These are phyloP conservation scores for Pantherophis guttatus DNA, from an alignment of 2,113 vertebrate species.

Conservation along the genomic window DNA sequence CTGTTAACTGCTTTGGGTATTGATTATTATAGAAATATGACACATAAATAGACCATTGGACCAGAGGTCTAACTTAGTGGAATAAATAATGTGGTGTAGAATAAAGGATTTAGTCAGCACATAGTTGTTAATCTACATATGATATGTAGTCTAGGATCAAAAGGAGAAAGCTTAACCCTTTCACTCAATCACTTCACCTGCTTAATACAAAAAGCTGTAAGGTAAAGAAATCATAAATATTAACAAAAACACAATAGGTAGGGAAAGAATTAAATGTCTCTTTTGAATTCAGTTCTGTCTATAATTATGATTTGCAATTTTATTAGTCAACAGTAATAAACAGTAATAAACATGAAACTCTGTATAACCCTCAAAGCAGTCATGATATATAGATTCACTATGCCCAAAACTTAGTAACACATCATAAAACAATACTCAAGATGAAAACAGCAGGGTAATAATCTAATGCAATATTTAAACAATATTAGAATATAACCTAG, in stretches of 20 bases:
- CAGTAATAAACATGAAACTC: neutral
- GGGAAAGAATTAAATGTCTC: neutral
- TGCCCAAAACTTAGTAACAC: neutral
- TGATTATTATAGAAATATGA: neutral
- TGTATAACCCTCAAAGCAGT: neutral
- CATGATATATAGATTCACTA: neutral
- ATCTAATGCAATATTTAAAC: neutral
- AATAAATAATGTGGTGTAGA: neutral
- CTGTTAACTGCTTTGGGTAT: neutral
- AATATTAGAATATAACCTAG: neutral
- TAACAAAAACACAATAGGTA: neutral
- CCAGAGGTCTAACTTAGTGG: neutral
- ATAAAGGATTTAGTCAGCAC: neutral
- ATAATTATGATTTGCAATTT: neutral
- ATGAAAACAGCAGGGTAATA: neutral
- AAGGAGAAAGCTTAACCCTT: neutral
- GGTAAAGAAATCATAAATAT: neutral
- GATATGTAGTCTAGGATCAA: neutral
- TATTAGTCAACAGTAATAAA: neutral
- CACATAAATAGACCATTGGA: neutral
- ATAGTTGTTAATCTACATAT: neutral
- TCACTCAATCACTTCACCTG: neutral
- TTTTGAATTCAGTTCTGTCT: neutral
- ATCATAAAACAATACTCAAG: neutral
- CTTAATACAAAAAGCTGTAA: neutral